phyloP scores from a whole-genome alignment of 2,797 vertebrate species.

The Phataginus tricuspis region DNA sequence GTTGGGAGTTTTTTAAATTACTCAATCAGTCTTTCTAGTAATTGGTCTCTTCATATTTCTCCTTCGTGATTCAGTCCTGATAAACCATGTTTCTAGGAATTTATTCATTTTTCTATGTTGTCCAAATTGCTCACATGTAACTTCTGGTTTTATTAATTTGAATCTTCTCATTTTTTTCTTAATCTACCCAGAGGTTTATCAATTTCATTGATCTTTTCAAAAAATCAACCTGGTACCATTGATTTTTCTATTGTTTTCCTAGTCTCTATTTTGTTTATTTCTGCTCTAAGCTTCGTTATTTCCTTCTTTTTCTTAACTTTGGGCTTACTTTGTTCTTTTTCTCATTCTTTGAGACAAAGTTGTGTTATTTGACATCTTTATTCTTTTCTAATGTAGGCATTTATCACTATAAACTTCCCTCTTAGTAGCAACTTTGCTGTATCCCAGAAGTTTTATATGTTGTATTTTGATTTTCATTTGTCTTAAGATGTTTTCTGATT shows the following conservation, averaged over 20 bases:
- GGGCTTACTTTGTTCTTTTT: neutral
- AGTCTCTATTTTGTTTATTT: neutral
- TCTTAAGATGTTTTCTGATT: neutral
- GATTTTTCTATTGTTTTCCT: neutral
- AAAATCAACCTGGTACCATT: neutral
- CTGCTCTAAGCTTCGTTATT: neutral
- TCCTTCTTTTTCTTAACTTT: neutral
- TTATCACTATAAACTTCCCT: neutral
- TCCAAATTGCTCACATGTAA: neutral
- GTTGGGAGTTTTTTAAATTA: neutral
- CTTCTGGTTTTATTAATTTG: neutral
- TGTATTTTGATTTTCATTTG: neutral
- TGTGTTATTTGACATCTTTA: neutral
- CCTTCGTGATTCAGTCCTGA: neutral
- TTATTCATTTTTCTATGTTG: neutral
- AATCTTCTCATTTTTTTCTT: neutral
- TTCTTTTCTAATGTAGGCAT: neutral
- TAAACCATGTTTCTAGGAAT: neutral
- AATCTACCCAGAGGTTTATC: neutral
- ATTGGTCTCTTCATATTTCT: neutral
- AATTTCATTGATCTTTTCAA: neutral
- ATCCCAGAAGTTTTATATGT: neutral
- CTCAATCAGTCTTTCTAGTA: neutral
- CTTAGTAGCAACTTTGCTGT: neutral
- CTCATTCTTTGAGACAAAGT: neutral